phyloP scores from a whole-genome alignment of 2,797 vertebrate genomes.

The Smutsia temminckii region DNA sequence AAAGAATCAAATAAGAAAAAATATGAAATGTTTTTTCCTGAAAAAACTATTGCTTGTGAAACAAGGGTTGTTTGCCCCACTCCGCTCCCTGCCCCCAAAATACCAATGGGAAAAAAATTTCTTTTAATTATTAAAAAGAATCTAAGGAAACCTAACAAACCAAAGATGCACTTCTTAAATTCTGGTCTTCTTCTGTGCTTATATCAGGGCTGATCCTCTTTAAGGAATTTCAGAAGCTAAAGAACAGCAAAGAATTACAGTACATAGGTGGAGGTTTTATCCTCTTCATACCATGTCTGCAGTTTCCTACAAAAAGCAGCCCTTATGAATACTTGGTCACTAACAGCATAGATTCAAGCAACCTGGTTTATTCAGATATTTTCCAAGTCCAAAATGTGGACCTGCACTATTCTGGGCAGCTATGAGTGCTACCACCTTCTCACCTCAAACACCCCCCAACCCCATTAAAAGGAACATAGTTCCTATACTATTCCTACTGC shows the following conservation, averaged over 20 bases:
- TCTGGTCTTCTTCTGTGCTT: not conserved
- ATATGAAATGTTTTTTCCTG: not conserved
- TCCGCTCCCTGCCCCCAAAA: not conserved
- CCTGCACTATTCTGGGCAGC: not conserved
- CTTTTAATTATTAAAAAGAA: not conserved
- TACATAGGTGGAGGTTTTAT: not conserved
- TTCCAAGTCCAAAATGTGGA: not conserved
- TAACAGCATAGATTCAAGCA: not conserved
- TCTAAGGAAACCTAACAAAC: not conserved
- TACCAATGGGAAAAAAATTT: slow-evolving; percentile 3
- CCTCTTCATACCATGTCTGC: not conserved
- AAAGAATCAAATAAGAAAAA: not conserved
- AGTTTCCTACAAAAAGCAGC: not conserved
- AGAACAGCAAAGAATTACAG: not conserved
- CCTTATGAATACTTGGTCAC: not conserved
- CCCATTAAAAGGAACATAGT: not conserved
- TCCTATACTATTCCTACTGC: not conserved
- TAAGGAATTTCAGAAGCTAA: slow-evolving; percentile 32
- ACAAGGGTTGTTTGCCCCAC: not conserved
- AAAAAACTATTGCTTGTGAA: not conserved
- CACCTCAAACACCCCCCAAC: not conserved
- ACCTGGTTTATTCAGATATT: not conserved
- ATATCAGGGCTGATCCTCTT: not conserved
- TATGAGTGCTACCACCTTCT: not conserved
- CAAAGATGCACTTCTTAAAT: not conserved